phyloP scores from a whole-genome alignment of 2,888 invertebrate genomes.

The Phrixothrix hirtus region DNA sequence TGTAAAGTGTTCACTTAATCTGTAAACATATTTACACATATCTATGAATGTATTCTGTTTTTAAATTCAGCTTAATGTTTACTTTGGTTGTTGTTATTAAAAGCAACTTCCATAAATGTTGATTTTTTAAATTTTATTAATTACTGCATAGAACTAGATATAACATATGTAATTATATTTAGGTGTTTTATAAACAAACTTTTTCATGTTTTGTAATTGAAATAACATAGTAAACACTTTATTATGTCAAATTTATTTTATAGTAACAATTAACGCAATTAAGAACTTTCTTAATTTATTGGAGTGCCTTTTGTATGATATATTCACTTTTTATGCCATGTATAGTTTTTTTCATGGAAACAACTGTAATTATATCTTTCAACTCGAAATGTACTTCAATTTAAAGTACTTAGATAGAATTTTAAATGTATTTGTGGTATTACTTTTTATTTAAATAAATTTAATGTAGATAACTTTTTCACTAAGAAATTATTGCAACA shows the following conservation, averaged over 20 bases:
- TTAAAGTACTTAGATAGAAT: neutral
- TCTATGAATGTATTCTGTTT: slow-evolving; percentile 25
- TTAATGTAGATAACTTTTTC: neutral
- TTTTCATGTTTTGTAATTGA: slow-evolving; percentile 26
- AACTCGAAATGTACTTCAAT: neutral
- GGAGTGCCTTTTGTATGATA: slow-evolving; percentile 47
- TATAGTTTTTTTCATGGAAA: slow-evolving; percentile 32
- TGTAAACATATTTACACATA: slow-evolving; percentile 33
- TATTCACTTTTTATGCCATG: slow-evolving; percentile 37
- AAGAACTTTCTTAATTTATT: slow-evolving; percentile 41
- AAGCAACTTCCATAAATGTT: slow-evolving; percentile 21
- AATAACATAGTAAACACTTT: slow-evolving; percentile 16
- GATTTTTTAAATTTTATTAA: slow-evolving; percentile 33
- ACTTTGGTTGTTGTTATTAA: slow-evolving; percentile 10
- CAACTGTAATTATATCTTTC: too few relatives aligned
- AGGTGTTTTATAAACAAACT: slow-evolving; percentile 26
- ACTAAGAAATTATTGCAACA: neutral
- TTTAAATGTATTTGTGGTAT: neutral
- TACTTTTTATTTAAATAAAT: neutral
- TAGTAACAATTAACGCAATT: slow-evolving; percentile 21
- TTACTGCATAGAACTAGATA: slow-evolving; percentile 21
- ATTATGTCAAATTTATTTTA: slow-evolving; percentile 17
- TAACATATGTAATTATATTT: slow-evolving; percentile 27
- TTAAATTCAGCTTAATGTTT: slow-evolving; percentile 20
- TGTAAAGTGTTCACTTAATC: slow-evolving; percentile 30